These are phyloP conservation scores for Acholoe squamosa DNA, from an alignment of 2,888 invertebrate species.

Conservation along the genomic window DNA sequence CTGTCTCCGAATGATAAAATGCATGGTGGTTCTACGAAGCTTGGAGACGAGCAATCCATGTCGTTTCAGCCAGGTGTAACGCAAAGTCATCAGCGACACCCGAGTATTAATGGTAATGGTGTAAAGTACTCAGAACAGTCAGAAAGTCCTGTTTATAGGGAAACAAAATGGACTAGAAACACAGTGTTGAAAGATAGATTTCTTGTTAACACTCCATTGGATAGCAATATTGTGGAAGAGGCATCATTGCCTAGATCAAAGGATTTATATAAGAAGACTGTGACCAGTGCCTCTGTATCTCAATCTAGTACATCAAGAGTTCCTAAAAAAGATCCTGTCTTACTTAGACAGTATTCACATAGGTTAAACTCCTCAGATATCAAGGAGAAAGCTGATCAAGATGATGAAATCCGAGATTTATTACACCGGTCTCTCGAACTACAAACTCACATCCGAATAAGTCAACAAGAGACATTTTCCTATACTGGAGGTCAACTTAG, in stretches of 20 bases:
- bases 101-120: not conserved
- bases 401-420: not conserved
- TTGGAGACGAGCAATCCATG: not conserved
- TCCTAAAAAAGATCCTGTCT: not conserved
- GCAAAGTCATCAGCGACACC: not conserved
- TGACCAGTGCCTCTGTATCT: too few species aligned
- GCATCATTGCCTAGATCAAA: not conserved
- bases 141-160: not conserved
- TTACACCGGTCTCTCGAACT: not conserved
- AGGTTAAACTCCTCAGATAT: not conserved
- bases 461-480: not conserved
- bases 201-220: not conserved
- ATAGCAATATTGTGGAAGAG: not conserved
- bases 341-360: not conserved
- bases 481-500: not conserved
- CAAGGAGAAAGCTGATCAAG: not conserved
- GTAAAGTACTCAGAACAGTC: too few species aligned
- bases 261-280: too few species aligned
- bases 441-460: slow-evolving; percentile 37
- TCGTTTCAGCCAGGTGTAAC: not conserved
- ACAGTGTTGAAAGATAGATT: not conserved
- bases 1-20: not conserved
- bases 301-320: too few species aligned
- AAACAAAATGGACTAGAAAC: not conserved
- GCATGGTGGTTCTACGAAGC: not conserved